A percentile compares a stretch with the other conserved stretches of the same genome.
These are phyloP conservation scores for Tetheella fluctuosa DNA, from an alignment of 2,888 invertebrate species.

Conservation along the genomic window DNA sequence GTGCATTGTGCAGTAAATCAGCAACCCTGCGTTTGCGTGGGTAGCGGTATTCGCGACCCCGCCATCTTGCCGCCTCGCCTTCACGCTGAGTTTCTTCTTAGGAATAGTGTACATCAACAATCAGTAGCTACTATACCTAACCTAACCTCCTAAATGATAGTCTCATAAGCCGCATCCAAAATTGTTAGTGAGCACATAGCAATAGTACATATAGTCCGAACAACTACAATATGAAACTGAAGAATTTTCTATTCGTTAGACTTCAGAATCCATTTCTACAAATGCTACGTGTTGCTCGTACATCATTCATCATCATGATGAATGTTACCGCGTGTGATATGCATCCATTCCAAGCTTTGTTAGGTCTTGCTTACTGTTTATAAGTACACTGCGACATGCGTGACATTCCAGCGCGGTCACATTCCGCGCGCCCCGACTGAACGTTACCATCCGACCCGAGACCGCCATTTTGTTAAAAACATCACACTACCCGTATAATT, in stretches of 20 bases:
- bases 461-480: slow-evolving; percentile 47
- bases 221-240: neutral
- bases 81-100: slow-evolving; percentile 6
- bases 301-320: neutral
- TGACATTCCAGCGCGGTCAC: slow-evolving; percentile 58
- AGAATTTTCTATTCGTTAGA: neutral
- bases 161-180: neutral
- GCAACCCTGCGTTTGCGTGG: slow-evolving; percentile 38
- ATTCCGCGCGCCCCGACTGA: slow-evolving; percentile 49
- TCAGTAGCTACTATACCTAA: neutral
- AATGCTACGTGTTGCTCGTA: neutral
- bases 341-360: neutral
- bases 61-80: slow-evolving; percentile 19
- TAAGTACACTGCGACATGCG: slow-evolving; percentile 22
- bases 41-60: slow-evolving; percentile 37
- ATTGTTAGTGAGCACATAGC: neutral
- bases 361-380: slow-evolving; percentile 5
- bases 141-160: neutral
- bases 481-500: slow-evolving; percentile 41
- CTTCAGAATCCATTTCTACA: neutral
- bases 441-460: slow-evolving; percentile 29
- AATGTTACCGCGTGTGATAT: neutral
- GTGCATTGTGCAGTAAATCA: slow-evolving; percentile 40
- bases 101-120: neutral
- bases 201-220: neutral